Evolutionary conservation across 2,113 vertebrate genomes (phyloP).

Genomic region (Rhinoderma darwinii): DNA sequence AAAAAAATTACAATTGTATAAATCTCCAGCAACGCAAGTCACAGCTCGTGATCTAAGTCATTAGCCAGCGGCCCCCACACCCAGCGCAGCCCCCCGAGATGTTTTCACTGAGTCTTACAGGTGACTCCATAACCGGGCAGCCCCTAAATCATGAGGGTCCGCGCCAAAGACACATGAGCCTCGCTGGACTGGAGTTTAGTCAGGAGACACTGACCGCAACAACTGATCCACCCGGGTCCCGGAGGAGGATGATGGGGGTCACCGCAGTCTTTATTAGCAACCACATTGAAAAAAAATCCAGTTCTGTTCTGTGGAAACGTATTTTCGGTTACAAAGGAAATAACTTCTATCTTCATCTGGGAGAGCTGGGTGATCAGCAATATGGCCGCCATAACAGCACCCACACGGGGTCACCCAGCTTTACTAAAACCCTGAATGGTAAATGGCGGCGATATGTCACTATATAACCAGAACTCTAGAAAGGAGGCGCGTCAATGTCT

Average conservation of each 20-base stretch:
- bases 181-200: background rate
- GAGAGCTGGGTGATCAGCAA: too few relatives aligned
- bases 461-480: too few relatives aligned
- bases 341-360: too few relatives aligned
- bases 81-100: conserved; percentile 70
- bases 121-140: conserved; percentile 78
- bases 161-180: conserved; percentile 6
- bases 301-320: too few relatives aligned
- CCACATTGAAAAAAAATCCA: too few relatives aligned
- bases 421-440: too few relatives aligned
- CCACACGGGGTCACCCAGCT: too few relatives aligned
- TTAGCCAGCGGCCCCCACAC: conserved; percentile 70
- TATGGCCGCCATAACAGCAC: too few relatives aligned
- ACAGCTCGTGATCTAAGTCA: conserved; percentile 65
- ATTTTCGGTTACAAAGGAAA: too few relatives aligned
- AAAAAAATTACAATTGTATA: conserved; percentile 41
- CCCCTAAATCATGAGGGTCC: conserved; percentile 71
- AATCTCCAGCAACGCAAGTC: conserved; percentile 61
- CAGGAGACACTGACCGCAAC: conserved; percentile 20
- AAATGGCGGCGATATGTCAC: too few relatives aligned
- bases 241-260: background rate
- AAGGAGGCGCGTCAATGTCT: too few relatives aligned
- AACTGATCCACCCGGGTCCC: conserved; percentile 31
- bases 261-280: too few relatives aligned
- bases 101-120: conserved; percentile 79